A percentile compares a stretch with the other conserved stretches of the same genome.
Evolutionary conservation across 2,888 invertebrate species (phyloP).

Genomic region (Leptinotarsa tumamoca): DNA sequence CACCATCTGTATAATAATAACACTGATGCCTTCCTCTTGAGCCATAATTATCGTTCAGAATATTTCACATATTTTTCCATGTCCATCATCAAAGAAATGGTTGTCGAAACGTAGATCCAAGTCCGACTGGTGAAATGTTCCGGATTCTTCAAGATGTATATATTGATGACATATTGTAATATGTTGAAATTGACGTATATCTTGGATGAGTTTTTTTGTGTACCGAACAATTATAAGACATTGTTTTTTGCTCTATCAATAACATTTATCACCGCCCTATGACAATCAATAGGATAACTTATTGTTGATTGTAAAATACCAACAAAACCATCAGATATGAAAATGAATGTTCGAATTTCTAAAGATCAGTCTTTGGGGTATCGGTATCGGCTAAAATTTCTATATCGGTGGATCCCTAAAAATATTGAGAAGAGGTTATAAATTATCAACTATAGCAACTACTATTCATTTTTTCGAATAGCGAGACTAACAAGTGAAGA

Average conservation of each 20-base stretch:
- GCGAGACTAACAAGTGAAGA: no score
- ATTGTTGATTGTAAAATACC: conserved; percentile 46
- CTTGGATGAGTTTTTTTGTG: conserved; percentile 47
- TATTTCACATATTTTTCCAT: conserved; percentile 31
- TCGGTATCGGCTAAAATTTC: no score
- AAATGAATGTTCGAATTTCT: no score
- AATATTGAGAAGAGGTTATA: no score
- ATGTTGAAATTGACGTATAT: conserved; percentile 46
- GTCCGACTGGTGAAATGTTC: conserved; percentile 38
- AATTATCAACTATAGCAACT: no score
- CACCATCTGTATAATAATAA: background rate
- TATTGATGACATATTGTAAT: conserved; percentile 32
- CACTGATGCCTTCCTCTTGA: background rate
- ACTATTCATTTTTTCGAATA: no score
- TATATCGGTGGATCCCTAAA: no score
- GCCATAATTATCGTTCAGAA: background rate
- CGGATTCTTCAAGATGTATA: conserved; percentile 26
- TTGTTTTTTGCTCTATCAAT: background rate
- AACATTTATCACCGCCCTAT: conserved; percentile 43
- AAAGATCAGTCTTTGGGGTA: no score
- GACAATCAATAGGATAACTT: conserved; percentile 39
- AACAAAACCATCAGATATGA: conserved; percentile 37
- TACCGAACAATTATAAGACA: conserved; percentile 41
- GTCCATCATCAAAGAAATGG: conserved; percentile 47
- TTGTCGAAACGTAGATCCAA: conserved; percentile 49